These are phyloP conservation scores for Sphyrna mokarran DNA, from an alignment of 2,113 vertebrate genomes.

Conservation along the genomic window DNA sequence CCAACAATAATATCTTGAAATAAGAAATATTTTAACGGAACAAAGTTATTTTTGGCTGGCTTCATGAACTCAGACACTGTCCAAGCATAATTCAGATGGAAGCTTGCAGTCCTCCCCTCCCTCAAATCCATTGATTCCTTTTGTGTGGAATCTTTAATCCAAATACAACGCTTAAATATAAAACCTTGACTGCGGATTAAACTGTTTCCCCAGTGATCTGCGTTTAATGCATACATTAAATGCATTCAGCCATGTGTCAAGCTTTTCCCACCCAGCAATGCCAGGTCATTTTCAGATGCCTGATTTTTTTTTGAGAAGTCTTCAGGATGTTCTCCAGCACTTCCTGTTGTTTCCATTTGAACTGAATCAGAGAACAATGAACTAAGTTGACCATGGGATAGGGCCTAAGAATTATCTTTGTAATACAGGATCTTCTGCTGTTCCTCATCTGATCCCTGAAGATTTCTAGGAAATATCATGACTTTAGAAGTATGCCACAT, in stretches of 20 bases:
- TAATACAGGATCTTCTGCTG: neutral
- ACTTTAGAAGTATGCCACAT: neutral
- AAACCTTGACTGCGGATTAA: neutral
- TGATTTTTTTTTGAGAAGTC: neutral
- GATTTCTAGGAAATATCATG: neutral
- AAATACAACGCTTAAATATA: neutral
- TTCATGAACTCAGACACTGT: neutral
- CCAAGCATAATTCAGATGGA: slow-evolving; percentile 2
- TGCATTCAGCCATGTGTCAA: neutral
- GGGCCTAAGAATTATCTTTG: neutral
- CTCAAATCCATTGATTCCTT: slow-evolving; percentile 16
- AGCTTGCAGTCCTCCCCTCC: neutral
- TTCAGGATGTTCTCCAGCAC: slow-evolving; percentile 11
- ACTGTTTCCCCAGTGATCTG: slow-evolving; percentile 12
- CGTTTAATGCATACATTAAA: slow-evolving; percentile 12
- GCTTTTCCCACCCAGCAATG: neutral
- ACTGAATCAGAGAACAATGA: neutral
- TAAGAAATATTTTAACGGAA: neutral
- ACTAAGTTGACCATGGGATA: neutral
- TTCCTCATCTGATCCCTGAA: neutral
- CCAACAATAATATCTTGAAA: slow-evolving; percentile 25
- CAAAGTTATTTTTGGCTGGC: slow-evolving; percentile 1
- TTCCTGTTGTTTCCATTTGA: slow-evolving; percentile 16
- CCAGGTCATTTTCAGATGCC: neutral
- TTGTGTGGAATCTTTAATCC: slow-evolving; percentile 1